phyloP scores from a whole-genome alignment of 2,113 vertebrate genomes.

The Corythoichthys haematopterus region DNA sequence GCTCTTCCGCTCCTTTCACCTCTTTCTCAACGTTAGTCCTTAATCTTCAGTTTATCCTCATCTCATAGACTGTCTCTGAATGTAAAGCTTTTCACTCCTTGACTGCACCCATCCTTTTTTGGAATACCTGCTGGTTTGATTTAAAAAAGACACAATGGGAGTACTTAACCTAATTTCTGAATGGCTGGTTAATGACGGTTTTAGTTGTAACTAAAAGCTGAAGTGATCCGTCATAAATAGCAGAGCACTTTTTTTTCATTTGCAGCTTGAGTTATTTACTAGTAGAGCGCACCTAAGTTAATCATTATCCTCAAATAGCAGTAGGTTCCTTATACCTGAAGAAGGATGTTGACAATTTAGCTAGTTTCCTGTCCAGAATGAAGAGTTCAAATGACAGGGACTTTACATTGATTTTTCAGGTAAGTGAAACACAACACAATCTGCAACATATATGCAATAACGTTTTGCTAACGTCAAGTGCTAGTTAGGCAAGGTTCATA shows the following conservation, averaged over 20 bases:
- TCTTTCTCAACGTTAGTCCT: slow-evolving; percentile 14
- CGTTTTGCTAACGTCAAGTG: no score
- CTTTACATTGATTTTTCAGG: background rate
- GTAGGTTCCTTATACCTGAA: slow-evolving; percentile 30
- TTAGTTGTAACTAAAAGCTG: background rate
- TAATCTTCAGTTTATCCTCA: slow-evolving; percentile 33
- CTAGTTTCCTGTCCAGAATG: background rate
- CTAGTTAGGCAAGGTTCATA: no score
- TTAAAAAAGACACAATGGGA: background rate
- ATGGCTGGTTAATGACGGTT: background rate
- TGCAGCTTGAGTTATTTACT: slow-evolving; percentile 18
- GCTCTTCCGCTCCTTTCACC: slow-evolving; percentile 5
- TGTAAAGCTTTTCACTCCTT: background rate
- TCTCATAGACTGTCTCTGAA: slow-evolving; percentile 17
- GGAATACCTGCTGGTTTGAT: background rate
- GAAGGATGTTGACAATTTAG: slow-evolving; percentile 12
- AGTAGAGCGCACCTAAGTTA: slow-evolving; percentile 42
- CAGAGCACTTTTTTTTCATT: background rate
- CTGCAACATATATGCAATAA: no score
- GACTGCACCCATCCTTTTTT: background rate
- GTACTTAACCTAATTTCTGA: background rate
- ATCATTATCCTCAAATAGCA: slow-evolving; percentile 38
- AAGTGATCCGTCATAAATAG: no score
- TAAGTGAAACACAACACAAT: background rate
- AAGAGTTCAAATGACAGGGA: background rate